Evolutionary conservation across 2,113 vertebrate species (phyloP).

Genomic region (Takifugu bimaculatus): DNA sequence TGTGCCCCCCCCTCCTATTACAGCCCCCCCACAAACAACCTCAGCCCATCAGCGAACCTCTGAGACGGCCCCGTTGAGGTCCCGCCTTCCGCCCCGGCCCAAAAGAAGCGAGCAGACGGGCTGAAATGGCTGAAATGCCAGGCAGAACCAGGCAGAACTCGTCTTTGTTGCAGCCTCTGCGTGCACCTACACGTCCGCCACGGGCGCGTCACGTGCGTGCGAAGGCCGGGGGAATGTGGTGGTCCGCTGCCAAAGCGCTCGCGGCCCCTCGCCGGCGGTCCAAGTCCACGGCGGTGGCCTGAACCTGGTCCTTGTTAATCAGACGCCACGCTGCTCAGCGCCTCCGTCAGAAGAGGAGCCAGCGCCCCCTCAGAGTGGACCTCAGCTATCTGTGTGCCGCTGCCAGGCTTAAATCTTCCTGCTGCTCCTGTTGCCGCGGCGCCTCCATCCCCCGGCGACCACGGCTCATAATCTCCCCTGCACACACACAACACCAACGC

Average conservation of each 20-base stretch:
- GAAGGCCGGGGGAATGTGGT: conserved; percentile 52
- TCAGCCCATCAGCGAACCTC: too few relatives aligned
- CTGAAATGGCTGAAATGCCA: too few relatives aligned
- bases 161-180: conserved; percentile 4
- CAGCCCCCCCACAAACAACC: too few relatives aligned
- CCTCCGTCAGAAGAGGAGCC: conserved; percentile 58
- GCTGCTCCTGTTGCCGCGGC: conserved; percentile 52
- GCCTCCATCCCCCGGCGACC: conserved; percentile 37
- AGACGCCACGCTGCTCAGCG: conserved; percentile 49
- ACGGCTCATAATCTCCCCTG: conserved; percentile 29
- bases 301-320: conserved; percentile 42
- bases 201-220: conserved; percentile 4
- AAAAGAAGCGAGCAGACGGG: too few relatives aligned
- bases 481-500: conserved; percentile 6
- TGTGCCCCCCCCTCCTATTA: too few relatives aligned
- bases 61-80: too few relatives aligned
- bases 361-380: conserved; percentile 56
- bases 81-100: too few relatives aligned
- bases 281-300: conserved; percentile 43
- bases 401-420: conserved; percentile 55
- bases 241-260: conserved; percentile 30
- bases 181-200: conserved; percentile 1
- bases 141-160: background rate
- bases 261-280: conserved; percentile 42
- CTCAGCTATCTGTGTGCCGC: conserved; percentile 42